Conservation (phyloP, 2,113 vertebrate species). For the Sceloporus tristichus region DNA sequence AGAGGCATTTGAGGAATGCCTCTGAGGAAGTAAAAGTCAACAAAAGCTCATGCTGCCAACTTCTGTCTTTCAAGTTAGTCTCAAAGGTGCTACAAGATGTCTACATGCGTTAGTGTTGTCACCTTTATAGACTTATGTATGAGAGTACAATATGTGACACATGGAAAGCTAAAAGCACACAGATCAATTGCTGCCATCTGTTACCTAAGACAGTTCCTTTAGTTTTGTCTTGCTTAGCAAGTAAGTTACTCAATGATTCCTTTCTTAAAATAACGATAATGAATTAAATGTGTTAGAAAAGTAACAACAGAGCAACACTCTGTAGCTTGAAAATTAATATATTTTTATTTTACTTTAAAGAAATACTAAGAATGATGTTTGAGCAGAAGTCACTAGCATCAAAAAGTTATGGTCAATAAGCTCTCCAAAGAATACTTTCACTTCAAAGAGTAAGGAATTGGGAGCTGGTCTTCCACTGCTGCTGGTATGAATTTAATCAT, state of each 20-base stretch:
- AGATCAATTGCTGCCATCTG: background rate
- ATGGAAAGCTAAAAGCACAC: conserved; percentile 9
- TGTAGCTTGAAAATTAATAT: conserved; percentile 6
- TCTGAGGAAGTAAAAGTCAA: too few relatives aligned
- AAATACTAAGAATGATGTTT: conserved; percentile 3
- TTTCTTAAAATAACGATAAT: background rate
- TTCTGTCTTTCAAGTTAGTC: too few relatives aligned
- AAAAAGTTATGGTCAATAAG: conserved; percentile 37
- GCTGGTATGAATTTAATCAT: conserved; percentile 55
- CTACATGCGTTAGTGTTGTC: background rate
- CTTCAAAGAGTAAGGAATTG: conserved; percentile 46
- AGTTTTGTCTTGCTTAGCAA: conserved; percentile 1
- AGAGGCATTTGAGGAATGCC: too few relatives aligned
- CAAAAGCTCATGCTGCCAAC: too few relatives aligned
- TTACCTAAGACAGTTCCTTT: conserved; percentile 12
- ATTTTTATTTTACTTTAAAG: background rate
- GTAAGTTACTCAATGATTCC: background rate
- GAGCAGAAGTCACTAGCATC: conserved; percentile 40
- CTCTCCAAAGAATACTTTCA: conserved; percentile 67
- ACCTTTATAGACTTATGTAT: background rate
- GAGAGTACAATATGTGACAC: background rate
- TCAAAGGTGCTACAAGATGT: background rate
- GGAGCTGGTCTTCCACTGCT: conserved; percentile 56
- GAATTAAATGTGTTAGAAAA: conserved; percentile 55
- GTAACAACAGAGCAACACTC: background rate